Evolutionary conservation across 2,888 invertebrate genomes (phyloP).

Genomic region (Rhagonycha fulva): DNA sequence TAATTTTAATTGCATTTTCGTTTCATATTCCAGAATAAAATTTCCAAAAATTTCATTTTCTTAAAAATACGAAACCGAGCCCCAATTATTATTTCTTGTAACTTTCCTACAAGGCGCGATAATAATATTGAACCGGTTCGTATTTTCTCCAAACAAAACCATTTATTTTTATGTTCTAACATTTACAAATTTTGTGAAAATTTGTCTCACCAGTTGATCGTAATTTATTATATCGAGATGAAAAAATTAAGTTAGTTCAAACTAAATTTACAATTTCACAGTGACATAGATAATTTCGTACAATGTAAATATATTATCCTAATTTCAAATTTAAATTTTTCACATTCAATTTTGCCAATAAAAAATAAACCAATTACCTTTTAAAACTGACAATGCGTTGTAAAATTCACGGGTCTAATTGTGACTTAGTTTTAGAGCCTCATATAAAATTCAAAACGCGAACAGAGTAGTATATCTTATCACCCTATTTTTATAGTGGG

Average conservation of each 20-base stretch:
- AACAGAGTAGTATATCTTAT: constrained; percentile 24
- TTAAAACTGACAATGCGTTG: constrained; percentile 22
- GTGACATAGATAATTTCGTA: background rate
- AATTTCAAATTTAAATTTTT: background rate
- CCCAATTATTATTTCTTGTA: background rate
- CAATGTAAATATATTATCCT: background rate
- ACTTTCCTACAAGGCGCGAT: background rate
- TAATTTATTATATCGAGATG: background rate
- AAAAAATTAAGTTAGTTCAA: background rate
- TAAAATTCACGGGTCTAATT: constrained; percentile 25
- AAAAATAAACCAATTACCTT: constrained; percentile 17
- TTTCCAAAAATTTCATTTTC: background rate
- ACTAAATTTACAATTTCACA: background rate
- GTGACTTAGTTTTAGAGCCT: constrained; percentile 22
- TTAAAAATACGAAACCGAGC: background rate
- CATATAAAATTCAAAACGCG: constrained; percentile 28
- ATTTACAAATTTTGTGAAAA: background rate
- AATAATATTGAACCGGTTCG: background rate
- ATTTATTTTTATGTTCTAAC: background rate
- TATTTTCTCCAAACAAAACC: background rate
- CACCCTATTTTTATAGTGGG: constrained; percentile 18
- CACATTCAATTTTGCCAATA: constrained; percentile 1
- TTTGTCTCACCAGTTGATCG: background rate
- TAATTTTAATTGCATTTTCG: background rate
- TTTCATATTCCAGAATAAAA: background rate